Evolutionary conservation across 2,113 vertebrate species (phyloP).

Genomic region (Campylorhamphus procurvoides): DNA sequence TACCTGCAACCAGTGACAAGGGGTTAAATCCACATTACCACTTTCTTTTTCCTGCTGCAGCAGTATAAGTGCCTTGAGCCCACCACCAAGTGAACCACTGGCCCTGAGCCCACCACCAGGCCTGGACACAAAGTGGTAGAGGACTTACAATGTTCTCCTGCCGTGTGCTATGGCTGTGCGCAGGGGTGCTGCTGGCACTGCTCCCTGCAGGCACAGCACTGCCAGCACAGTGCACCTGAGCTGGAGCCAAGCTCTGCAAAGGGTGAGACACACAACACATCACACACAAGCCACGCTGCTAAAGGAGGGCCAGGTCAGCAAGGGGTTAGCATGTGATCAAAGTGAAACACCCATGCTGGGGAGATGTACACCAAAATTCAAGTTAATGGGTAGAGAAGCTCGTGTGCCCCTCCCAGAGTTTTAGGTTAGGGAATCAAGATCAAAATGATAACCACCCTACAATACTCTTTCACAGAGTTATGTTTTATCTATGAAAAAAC

Average conservation of each 20-base stretch:
- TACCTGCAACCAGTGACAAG: not conserved
- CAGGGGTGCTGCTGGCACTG: conserved; percentile 72
- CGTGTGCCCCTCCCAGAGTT: not conserved
- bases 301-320: conserved; percentile 17
- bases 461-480: not conserved
- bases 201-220: conserved; percentile 81
- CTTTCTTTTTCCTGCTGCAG: not conserved
- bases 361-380: not conserved
- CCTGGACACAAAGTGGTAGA: conserved; percentile 43
- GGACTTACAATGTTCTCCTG: conserved; percentile 84
- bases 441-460: not conserved
- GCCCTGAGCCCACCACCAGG: conserved; percentile 72
- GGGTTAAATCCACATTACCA: not conserved
- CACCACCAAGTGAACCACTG: not conserved
- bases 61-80: not conserved
- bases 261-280: conserved; percentile 84
- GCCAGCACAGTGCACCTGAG: conserved; percentile 81
- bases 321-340: not conserved
- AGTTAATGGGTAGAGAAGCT: not conserved
- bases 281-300: conserved; percentile 64
- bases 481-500: not conserved
- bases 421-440: not conserved
- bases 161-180: conserved; percentile 75
- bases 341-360: not conserved
- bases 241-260: conserved; percentile 93